phyloP scores from a whole-genome alignment of 2,888 invertebrate species.

The Orthonychiurus folsomi region DNA sequence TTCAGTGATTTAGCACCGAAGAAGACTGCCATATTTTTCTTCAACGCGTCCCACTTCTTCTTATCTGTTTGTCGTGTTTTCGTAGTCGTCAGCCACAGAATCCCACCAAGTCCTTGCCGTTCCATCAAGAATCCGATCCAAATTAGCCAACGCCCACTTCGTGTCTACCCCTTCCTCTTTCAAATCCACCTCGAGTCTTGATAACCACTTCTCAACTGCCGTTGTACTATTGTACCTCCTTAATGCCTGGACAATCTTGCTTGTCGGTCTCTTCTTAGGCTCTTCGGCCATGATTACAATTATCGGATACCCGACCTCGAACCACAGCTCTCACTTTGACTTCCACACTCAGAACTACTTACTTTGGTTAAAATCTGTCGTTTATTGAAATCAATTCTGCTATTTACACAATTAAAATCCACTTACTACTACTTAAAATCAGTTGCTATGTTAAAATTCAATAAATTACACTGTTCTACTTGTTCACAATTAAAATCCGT shows the following conservation, averaged over 20 bases:
- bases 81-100: background rate
- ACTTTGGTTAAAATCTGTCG: background rate
- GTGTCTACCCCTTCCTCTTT: background rate
- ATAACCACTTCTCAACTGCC: background rate
- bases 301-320: too few relatives aligned
- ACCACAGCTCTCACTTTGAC: too few relatives aligned
- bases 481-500: too few relatives aligned
- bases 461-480: too few relatives aligned
- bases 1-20: background rate
- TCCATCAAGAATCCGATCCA: background rate
- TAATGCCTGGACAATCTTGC: background rate
- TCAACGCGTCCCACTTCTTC: background rate
- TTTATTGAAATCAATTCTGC: background rate
- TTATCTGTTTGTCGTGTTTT: background rate
- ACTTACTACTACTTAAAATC: background rate
- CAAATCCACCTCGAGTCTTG: background rate
- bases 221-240: background rate
- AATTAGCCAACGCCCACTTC: background rate
- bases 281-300: too few relatives aligned
- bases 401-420: background rate
- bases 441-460: too few relatives aligned
- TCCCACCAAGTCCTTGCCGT: background rate
- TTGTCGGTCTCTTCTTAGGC: too few relatives aligned
- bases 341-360: background rate
- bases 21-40: background rate